Conservation (phyloP, 2,888 invertebrate genomes). For the Lypha dubia region DNA sequence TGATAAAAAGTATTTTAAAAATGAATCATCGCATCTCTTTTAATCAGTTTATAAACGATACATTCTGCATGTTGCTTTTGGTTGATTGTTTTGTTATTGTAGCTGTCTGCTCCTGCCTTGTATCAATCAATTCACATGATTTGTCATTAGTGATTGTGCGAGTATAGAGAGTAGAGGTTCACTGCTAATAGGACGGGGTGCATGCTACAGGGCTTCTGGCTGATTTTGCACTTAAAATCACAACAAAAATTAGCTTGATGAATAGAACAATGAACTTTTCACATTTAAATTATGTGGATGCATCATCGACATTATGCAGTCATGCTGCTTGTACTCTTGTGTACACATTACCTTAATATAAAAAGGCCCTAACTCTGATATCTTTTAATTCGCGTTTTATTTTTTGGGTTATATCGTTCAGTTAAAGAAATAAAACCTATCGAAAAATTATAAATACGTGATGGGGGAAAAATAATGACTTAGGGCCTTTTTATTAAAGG, state of each 20-base stretch:
- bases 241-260: constrained; percentile 75
- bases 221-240: constrained; percentile 67
- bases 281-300: constrained; percentile 58
- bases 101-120: background rate
- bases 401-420: too few relatives aligned
- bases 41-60: background rate
- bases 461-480: too few relatives aligned
- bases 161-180: background rate
- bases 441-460: too few relatives aligned
- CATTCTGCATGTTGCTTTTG: background rate
- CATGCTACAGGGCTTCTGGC: background rate
- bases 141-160: constrained; percentile 46
- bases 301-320: constrained; percentile 48
- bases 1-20: constrained; percentile 13
- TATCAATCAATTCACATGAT: constrained; percentile 35
- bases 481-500: too few relatives aligned
- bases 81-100: background rate
- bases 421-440: too few relatives aligned
- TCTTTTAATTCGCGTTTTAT: too few relatives aligned
- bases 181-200: constrained; percentile 13
- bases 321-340: background rate
- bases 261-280: constrained; percentile 76
- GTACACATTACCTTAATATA: background rate
- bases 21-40: constrained; percentile 1
- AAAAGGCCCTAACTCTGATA: too few relatives aligned